Base-by-base conservation (phyloP, 2,888 invertebrate genomes). In the Pristionchus entomophagus region DNA sequence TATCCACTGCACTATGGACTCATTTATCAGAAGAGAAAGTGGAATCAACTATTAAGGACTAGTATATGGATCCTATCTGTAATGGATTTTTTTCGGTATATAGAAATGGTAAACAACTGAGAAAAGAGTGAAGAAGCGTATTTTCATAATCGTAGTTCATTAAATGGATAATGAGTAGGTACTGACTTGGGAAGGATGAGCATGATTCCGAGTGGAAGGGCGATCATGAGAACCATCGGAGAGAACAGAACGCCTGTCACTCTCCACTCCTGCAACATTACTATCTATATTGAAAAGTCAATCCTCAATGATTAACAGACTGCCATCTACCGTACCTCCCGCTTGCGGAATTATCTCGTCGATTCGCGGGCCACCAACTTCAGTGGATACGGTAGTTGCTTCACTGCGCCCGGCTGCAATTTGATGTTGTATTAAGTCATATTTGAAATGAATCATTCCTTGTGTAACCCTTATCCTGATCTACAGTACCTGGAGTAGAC, bases 171-270 rank as follows among this genome's bases (percentile, higher is more conserved):
- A n/a, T n/a, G n/a, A n/a, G n/a, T n/a, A n/a, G n/a, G 35, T 35
- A 32, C 82, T 56, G 29, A 90, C 91, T 91, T 91, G 77, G 91
- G 91, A 69, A 91, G 86, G 51, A 91, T 87, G 26, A 91, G 88
- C 90, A 91, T 89, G 32, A 91, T 88, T 32, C 89, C 85, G 5
- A 90, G 88, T 14, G 93, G 93, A 17, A 91, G 77, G 5, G 89
- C 91, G 51, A 92, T 84, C 92, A 93, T 91, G 53, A 93, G 87
- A 2, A 95, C 97, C 98, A 98, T 98, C 2, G 98, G 98, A 94
- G 97, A 98, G 94, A 98, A 96, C 51, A 99, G 94, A 94, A 99
- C 97, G 95, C 99, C 99, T 0, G 98, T 98, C 19, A 98, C 95
- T 93, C 98, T 95, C 98, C 98, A 98, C 93, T 98, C 97, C 94